Evolutionary conservation across 2,888 invertebrate genomes (phyloP).

Genomic region (Cryptocephalus moraei): DNA sequence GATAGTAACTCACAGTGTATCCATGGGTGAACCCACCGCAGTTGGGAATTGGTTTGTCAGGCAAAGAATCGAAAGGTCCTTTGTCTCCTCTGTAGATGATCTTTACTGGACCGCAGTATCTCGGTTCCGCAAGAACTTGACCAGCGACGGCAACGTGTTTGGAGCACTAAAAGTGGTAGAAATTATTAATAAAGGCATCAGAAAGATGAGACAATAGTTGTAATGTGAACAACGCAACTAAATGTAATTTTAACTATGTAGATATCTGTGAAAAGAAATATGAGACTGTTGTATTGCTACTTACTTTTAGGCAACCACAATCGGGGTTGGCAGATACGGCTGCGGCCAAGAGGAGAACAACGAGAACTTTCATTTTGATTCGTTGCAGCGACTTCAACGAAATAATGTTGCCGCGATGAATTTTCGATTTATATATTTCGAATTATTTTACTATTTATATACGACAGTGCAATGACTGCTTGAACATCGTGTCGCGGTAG

Average conservation of each 20-base stretch:
- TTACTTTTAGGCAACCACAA: conserved; percentile 34
- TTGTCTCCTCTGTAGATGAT: conserved; percentile 26
- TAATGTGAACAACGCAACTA: too few species aligned
- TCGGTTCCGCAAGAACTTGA: conserved; percentile 19
- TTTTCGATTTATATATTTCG: conserved; percentile 8
- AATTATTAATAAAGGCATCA: not conserved
- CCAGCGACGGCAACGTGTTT: conserved; percentile 26
- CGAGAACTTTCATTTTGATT: conserved; percentile 12
- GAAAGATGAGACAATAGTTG: too few species aligned
- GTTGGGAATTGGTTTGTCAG: too few species aligned
- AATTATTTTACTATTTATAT: conserved; percentile 11
- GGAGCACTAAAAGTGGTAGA: conserved; percentile 26
- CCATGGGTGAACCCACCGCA: too few species aligned
- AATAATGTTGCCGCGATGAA: not conserved
- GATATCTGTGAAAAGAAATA: too few species aligned
- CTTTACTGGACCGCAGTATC: conserved; percentile 20
- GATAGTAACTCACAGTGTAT: too few species aligned
- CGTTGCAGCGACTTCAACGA: not conserved
- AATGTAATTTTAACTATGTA: too few species aligned
- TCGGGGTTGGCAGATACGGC: conserved; percentile 20
- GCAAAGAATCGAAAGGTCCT: conserved; percentile 5
- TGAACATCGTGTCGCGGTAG: conserved; percentile 1
- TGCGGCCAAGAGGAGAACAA: conserved; percentile 11
- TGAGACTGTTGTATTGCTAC: conserved; percentile 6
- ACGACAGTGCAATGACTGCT: conserved; percentile 12